Conservation (phyloP, 30 jellyfish, hydroid and myxozoan genomes). For the Aurelia coerulea region DNA sequence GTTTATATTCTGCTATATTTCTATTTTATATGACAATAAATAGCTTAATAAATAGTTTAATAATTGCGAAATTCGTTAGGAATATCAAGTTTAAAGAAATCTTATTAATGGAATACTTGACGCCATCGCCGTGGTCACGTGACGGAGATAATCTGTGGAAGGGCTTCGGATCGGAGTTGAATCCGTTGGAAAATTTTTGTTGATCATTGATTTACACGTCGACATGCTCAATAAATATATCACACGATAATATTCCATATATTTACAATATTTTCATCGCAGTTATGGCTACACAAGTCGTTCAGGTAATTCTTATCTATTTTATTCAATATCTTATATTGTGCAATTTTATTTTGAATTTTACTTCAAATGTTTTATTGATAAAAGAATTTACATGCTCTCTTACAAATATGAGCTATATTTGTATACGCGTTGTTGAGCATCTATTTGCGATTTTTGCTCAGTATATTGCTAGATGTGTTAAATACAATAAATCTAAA, state of each 20-base stretch:
- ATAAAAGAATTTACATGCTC: not conserved
- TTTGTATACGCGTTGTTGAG: not conserved
- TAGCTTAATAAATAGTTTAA: too few relatives aligned
- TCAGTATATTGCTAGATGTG: too few relatives aligned
- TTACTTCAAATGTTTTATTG: too few relatives aligned
- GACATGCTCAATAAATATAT: conserved; percentile 6
- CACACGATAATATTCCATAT: conserved; percentile 5
- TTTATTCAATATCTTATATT: too few relatives aligned
- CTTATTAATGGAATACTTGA: conserved; percentile 37
- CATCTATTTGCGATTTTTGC: not conserved
- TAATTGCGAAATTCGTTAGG: too few relatives aligned
- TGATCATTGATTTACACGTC: conserved; percentile 46
- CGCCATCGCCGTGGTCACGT: conserved; percentile 70
- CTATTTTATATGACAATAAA: too few relatives aligned
- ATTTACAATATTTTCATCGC: not conserved
- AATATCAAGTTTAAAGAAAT: not conserved
- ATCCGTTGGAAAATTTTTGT: conserved; percentile 61
- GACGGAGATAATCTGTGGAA: conserved; percentile 63
- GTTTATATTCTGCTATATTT: conserved; percentile 4
- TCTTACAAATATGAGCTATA: not conserved
- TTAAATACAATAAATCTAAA: too few relatives aligned
- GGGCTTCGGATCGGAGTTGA: conserved; percentile 43
- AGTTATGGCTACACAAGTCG: conserved; percentile 1
- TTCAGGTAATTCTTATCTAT: not conserved
- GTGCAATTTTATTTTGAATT: too few relatives aligned